Evolutionary conservation across 2,888 invertebrate genomes (phyloP), one percentile per base, ranked within the genome.

Genomic region (Clusia tigrina): DNA sequence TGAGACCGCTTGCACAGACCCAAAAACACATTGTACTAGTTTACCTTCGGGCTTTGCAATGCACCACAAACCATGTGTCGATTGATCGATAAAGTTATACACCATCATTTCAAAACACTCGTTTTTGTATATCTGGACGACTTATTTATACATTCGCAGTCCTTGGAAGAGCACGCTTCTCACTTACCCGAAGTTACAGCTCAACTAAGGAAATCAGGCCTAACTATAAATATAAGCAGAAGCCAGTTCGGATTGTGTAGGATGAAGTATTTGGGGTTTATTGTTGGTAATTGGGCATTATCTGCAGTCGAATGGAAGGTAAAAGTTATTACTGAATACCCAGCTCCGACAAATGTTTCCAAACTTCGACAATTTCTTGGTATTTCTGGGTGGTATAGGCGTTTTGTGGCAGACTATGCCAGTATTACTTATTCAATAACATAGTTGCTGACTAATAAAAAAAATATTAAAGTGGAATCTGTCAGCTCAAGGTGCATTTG

Each of bases 1-100:
- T 2, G 59, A 55, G 20, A 77, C 76, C 0, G 76, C 76, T 0
- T 69, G 67, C 18, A 64, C 74, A 0, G 73, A 15, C 77, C 64
- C 1, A 60, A 63, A 2, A 54, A 60, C 10, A 25, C 58, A 17
- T 38, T 63, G 10, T 64, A 58, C 38, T 60, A 66, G 15, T 69
- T 55, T 38, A 62, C 65, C 1, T 69, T 68, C 23, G 67, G 65
- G 2, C 15, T 65, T 1, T 32, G 32, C 12, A 32, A 32, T 63
- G 65, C 62, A n/a, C 58, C 67, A 0, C 62, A 61, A 53, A 56
- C 64, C 20, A 62, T 68, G 62, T 60, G 62, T 22, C 26, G 62
- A 2, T 38, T 65, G 15, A 65, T 62, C 62, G 64, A 65, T 42
- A 61, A 26, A 24, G 64, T 59, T 2, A 65, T 65, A 17, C 61